These are phyloP conservation scores for Drosophila flavopinicola DNA, from an alignment of 2,888 invertebrate genomes.

Conservation along the genomic window DNA sequence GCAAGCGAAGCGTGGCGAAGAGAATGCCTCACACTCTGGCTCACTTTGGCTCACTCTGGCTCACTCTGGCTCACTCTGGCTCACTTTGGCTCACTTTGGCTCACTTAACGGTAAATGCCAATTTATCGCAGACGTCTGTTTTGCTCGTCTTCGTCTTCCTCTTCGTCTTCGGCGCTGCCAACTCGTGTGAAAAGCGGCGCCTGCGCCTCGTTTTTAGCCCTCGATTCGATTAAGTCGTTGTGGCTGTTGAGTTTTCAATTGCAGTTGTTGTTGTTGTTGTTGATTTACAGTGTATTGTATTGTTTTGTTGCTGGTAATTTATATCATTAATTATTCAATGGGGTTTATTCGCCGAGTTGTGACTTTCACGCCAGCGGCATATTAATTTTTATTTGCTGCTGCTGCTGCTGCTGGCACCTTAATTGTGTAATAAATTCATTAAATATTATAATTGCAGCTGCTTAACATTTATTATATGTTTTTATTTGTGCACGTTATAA, in stretches of 20 bases:
- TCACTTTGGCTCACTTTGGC: too few relatives aligned
- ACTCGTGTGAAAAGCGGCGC: slow-evolving; percentile 76
- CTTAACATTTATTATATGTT: slow-evolving; percentile 53
- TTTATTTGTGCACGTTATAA: slow-evolving; percentile 28
- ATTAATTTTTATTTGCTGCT: slow-evolving; percentile 51
- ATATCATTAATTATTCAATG: slow-evolving; percentile 67
- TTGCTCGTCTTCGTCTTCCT: not conserved
- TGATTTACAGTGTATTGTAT: slow-evolving; percentile 5
- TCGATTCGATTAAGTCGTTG: slow-evolving; percentile 50
- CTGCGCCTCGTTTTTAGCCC: slow-evolving; percentile 60
- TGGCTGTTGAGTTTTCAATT: slow-evolving; percentile 32
- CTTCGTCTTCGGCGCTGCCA: slow-evolving; percentile 55
- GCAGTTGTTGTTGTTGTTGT: slow-evolving; percentile 9
- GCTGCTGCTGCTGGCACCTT: slow-evolving; percentile 38
- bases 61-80: too few relatives aligned
- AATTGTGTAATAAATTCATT: slow-evolving; percentile 78
- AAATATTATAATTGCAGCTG: slow-evolving; percentile 72
- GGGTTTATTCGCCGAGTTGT: slow-evolving; percentile 50
- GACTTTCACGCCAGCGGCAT: slow-evolving; percentile 74
- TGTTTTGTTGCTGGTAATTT: slow-evolving; percentile 30
- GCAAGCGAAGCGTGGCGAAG: not conserved
- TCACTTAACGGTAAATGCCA: slow-evolving; percentile 55
- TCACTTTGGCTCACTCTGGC: too few relatives aligned
- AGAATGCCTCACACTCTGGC: too few relatives aligned
- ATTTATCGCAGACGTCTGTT: slow-evolving; percentile 29